phyloP scores from a whole-genome alignment of 1,140 invertebrate genomes.

The Pantala flavescens region DNA sequence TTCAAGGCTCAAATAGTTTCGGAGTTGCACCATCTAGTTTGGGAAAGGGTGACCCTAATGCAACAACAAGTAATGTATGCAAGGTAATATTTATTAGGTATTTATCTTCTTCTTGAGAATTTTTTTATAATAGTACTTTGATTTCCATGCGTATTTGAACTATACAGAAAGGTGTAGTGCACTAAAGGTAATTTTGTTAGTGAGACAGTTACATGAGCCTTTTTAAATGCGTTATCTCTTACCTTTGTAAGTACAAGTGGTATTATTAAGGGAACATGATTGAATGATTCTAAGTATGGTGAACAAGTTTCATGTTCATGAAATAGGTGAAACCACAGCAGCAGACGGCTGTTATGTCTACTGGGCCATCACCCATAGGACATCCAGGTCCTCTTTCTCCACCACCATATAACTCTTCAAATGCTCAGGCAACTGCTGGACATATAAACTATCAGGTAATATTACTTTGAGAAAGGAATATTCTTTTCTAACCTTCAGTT shows the following conservation, averaged over 20 bases:
- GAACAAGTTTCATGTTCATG: too few species aligned
- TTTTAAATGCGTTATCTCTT: too few species aligned
- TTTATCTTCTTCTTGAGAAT: slow-evolving; percentile 40
- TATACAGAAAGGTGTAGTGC: too few species aligned
- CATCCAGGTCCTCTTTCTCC: slow-evolving; percentile 37
- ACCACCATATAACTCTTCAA: slow-evolving; percentile 39
- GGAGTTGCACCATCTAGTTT: slow-evolving; percentile 19
- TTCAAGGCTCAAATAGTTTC: slow-evolving; percentile 22
- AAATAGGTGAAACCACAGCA: slow-evolving; percentile 59
- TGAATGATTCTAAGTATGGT: too few species aligned
- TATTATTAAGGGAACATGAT: too few species aligned
- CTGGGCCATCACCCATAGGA: slow-evolving; percentile 44
- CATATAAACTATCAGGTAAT: slow-evolving; percentile 48
- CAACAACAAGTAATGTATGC: slow-evolving; percentile 54
- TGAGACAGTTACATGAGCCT: too few species aligned
- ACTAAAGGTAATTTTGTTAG: too few species aligned
- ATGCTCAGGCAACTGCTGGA: slow-evolving; percentile 27
- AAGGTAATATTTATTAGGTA: slow-evolving; percentile 51
- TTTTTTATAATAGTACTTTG: slow-evolving; percentile 16
- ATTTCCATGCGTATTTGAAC: too few species aligned
- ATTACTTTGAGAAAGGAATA: not conserved
- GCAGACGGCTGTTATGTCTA: slow-evolving; percentile 41
- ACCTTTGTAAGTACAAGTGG: too few species aligned
- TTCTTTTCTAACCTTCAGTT: not conserved
- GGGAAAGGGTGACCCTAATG: slow-evolving; percentile 22